These are phyloP conservation scores for Yoshiicerus persimilis DNA, from an alignment of 1,140 invertebrate species.

Conservation along the genomic window DNA sequence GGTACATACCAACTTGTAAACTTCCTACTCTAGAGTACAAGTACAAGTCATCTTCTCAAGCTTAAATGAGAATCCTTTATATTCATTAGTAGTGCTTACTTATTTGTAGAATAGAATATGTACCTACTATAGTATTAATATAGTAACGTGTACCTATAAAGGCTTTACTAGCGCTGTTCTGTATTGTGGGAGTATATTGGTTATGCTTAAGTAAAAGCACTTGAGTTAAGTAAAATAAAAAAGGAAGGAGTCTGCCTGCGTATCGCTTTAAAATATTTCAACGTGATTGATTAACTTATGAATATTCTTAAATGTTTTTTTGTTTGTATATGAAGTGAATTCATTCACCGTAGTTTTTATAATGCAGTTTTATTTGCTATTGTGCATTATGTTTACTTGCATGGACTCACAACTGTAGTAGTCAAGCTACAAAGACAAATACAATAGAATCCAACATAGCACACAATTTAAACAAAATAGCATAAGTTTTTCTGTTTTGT, in stretches of 20 bases:
- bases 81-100: too few species aligned
- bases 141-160: too few species aligned
- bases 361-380: not conserved
- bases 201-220: not conserved
- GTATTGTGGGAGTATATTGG: not conserved
- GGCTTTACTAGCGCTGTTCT: not conserved
- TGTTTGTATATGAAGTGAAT: not conserved
- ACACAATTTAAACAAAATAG: not conserved
- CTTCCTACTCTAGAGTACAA: too few species aligned
- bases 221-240: not conserved
- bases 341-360: conserved; percentile 10
- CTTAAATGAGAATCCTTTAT: not conserved
- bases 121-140: too few species aligned
- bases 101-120: too few species aligned
- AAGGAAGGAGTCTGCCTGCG: not conserved
- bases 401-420: not conserved
- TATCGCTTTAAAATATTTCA: not conserved
- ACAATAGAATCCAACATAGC: not conserved
- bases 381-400: not conserved
- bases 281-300: conserved; percentile 31
- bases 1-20: not conserved
- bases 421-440: not conserved
- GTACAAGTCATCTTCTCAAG: not conserved
- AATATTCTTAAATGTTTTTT: conserved; percentile 32
- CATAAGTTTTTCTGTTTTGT: not conserved